Evolutionary conservation across 2,113 vertebrate species (phyloP).

Genomic region (Melanostigma gelatinosum): DNA sequence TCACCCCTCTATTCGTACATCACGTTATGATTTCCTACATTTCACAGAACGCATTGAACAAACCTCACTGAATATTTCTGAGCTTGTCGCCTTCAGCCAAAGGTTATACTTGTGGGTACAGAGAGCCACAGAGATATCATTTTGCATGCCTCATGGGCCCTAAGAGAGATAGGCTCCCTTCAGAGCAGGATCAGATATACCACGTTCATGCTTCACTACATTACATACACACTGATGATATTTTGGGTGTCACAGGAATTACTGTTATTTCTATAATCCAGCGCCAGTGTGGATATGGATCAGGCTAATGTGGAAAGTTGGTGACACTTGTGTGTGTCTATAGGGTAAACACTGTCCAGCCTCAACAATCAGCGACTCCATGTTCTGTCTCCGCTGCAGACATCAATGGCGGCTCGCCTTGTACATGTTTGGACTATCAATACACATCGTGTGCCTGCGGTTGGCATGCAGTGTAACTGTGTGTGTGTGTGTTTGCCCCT

Average conservation of each 20-base stretch:
- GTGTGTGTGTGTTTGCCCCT: constrained; percentile 32
- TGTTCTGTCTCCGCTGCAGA: constrained; percentile 46
- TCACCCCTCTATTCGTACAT: neutral
- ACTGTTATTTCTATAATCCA: neutral
- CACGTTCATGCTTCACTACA: constrained; percentile 12
- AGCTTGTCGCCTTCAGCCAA: neutral
- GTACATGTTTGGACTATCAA: constrained; percentile 77
- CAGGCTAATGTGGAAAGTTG: constrained; percentile 30
- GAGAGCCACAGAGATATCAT: neutral
- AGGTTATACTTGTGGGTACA: neutral
- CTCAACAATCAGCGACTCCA: constrained; percentile 14
- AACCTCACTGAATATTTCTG: neutral
- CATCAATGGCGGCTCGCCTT: constrained; percentile 27
- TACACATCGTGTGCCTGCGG: constrained; percentile 55
- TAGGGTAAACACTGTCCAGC: constrained; percentile 63
- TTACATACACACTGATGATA: constrained; percentile 43
- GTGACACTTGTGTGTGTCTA: constrained; percentile 55
- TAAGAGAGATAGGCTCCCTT: neutral
- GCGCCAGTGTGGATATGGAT: constrained; percentile 11
- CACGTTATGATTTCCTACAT: neutral
- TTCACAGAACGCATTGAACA: neutral
- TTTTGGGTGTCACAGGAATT: constrained; percentile 22
- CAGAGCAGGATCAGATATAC: constrained; percentile 34
- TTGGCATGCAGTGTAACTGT: neutral
- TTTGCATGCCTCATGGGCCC: neutral